Percentiles rank a stretch among this genome's conserved stretches.
phyloP scores from a whole-genome alignment of 2,113 vertebrate genomes.

The Erythrocebus patas region DNA sequence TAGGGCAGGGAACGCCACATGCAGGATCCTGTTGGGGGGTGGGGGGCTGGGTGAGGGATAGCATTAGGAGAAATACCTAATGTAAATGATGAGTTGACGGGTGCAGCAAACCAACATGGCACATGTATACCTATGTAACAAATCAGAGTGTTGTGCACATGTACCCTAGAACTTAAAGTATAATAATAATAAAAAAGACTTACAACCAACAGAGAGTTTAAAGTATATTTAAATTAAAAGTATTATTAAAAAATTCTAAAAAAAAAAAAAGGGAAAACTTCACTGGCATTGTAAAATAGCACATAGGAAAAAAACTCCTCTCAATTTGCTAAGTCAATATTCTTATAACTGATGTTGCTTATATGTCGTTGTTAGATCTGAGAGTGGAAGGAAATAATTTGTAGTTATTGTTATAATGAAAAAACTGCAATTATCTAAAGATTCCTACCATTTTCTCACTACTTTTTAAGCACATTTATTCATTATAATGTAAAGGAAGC shows the following conservation, averaged over 20 bases:
- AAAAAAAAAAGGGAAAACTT: not conserved
- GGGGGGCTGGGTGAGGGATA: too few species aligned
- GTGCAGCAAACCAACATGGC: too few species aligned
- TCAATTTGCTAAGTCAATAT: not conserved
- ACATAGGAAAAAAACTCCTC: not conserved
- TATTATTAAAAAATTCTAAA: not conserved
- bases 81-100: too few species aligned
- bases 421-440: slow-evolving; percentile 55
- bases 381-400: slow-evolving; percentile 61
- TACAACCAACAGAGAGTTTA: too few species aligned
- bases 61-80: too few species aligned
- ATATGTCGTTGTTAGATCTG: not conserved
- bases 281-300: not conserved
- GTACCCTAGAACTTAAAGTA: too few species aligned
- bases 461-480: slow-evolving; percentile 32
- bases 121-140: too few species aligned
- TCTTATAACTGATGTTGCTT: not conserved
- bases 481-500: not conserved
- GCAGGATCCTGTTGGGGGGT: too few species aligned
- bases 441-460: not conserved
- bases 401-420: slow-evolving; percentile 38
- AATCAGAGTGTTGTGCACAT: too few species aligned
- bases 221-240: too few species aligned
- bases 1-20: too few species aligned
- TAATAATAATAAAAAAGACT: too few species aligned